Evolutionary conservation across 1,140 invertebrate genomes (phyloP).

Genomic region (Periplaneta americana): DNA sequence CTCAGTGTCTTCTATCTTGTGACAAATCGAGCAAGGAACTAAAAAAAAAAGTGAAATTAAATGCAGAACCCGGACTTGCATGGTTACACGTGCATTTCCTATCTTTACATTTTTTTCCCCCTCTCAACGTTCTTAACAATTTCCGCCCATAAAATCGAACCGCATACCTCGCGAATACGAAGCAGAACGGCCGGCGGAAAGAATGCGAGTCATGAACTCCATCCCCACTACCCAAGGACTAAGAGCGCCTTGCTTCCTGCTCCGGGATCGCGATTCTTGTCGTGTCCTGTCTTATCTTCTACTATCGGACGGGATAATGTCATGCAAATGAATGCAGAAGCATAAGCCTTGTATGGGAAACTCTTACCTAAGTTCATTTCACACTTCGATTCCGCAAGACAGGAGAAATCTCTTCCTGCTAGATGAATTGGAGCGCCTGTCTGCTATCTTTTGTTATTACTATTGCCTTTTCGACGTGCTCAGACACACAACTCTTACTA

Average conservation of each 20-base stretch:
- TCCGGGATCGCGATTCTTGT: background rate
- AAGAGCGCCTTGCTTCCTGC: background rate
- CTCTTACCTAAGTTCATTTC: background rate
- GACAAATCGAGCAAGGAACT: too few relatives aligned
- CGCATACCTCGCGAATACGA: too few relatives aligned
- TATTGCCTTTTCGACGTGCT: background rate
- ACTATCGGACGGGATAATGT: background rate
- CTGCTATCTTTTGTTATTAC: background rate
- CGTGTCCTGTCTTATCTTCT: background rate
- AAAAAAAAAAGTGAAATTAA: too few relatives aligned
- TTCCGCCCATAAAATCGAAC: too few relatives aligned
- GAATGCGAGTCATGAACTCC: too few relatives aligned
- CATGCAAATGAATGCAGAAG: background rate
- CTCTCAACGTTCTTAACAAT: too few relatives aligned
- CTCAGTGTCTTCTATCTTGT: too few relatives aligned
- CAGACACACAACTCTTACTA: too few relatives aligned
- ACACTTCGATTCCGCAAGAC: background rate
- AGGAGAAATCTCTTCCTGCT: background rate
- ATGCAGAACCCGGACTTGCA: too few relatives aligned
- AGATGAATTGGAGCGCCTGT: background rate
- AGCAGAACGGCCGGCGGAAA: too few relatives aligned
- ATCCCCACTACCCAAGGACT: background rate
- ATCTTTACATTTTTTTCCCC: too few relatives aligned
- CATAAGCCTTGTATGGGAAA: background rate
- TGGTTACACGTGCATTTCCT: too few relatives aligned